Percentiles rank a stretch among this genome's conserved stretches.
These are phyloP conservation scores for Meles meles DNA, from an alignment of 2,113 vertebrate genomes.

Conservation along the genomic window DNA sequence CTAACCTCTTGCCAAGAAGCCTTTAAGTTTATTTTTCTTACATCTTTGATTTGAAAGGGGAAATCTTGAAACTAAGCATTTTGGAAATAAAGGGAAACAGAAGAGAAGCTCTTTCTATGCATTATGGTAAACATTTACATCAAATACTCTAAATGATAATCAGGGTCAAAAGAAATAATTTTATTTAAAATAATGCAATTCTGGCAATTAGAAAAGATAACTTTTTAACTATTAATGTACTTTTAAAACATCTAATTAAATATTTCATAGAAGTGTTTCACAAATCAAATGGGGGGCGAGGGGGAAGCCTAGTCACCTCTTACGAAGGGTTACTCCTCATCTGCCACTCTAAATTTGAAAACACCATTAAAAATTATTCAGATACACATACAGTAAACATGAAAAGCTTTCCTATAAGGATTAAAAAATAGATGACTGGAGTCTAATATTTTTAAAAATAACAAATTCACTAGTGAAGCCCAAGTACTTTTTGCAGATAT, in stretches of 20 bases:
- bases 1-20: conserved; percentile 40
- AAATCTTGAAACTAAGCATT: conserved; percentile 27
- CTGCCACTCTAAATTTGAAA: not conserved
- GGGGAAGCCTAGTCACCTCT: not conserved
- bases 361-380: not conserved
- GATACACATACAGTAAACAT: not conserved
- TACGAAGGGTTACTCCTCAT: conserved; percentile 4
- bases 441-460: conserved; percentile 31
- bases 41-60: conserved; percentile 1
- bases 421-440: not conserved
- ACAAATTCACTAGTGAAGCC: not conserved
- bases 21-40: conserved; percentile 56
- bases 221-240: not conserved
- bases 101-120: not conserved
- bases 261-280: conserved; percentile 31
- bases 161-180: conserved; percentile 2
- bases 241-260: conserved; percentile 28
- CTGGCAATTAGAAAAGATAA: not conserved
- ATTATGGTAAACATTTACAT: conserved; percentile 28
- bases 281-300: not conserved
- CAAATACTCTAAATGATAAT: conserved; percentile 13
- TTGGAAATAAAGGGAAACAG: not conserved
- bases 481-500: conserved; percentile 4
- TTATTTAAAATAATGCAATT: conserved; percentile 36
- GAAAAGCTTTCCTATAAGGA: not conserved